These are phyloP conservation scores for Drosophila parabipectinata DNA, from an alignment of 1,140 invertebrate genomes.

Conservation along the genomic window DNA sequence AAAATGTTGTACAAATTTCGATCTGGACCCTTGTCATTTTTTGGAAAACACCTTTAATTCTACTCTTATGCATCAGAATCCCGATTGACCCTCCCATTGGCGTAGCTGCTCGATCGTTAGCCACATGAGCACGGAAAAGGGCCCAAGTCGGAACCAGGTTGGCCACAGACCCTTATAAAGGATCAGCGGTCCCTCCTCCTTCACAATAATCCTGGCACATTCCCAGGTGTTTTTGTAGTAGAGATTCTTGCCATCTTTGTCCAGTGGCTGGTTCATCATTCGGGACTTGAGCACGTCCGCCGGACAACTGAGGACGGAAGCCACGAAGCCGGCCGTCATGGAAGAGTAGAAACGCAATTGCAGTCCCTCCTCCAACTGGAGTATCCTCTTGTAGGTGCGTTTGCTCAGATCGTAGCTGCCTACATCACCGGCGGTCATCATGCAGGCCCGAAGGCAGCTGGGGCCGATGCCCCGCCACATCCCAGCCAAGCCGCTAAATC, in stretches of 20 bases:
- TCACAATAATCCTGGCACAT: slow-evolving; percentile 25
- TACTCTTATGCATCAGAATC: background rate
- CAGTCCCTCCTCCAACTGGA: slow-evolving; percentile 36
- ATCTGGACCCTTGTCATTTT: no score
- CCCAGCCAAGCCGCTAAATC: slow-evolving; percentile 6
- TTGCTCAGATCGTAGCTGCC: slow-evolving; percentile 61
- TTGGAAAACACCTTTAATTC: slow-evolving; percentile 1
- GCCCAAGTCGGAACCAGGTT: slow-evolving; percentile 51
- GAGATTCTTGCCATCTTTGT: slow-evolving; percentile 1
- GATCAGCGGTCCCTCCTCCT: slow-evolving; percentile 34
- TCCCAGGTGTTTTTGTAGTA: slow-evolving; percentile 44
- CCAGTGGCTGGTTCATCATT: slow-evolving; percentile 57
- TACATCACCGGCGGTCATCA: slow-evolving; percentile 63
- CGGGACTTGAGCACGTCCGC: slow-evolving; percentile 60
- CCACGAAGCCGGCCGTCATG: slow-evolving; percentile 44
- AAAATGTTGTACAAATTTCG: no score
- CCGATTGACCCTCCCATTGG: background rate
- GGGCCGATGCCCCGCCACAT: slow-evolving; percentile 44
- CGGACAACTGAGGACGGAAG: slow-evolving; percentile 54
- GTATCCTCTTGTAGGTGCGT: slow-evolving; percentile 35
- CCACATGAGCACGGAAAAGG: slow-evolving; percentile 66
- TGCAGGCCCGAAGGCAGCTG: slow-evolving; percentile 53
- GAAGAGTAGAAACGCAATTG: slow-evolving; percentile 42
- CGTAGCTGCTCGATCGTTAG: slow-evolving; percentile 47
- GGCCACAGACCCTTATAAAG: slow-evolving; percentile 59